Evolutionary conservation across 2,797 vertebrate species (phyloP), one percentile per base, ranked within the genome.

Genomic region (Tachyglossus aculeatus): DNA sequence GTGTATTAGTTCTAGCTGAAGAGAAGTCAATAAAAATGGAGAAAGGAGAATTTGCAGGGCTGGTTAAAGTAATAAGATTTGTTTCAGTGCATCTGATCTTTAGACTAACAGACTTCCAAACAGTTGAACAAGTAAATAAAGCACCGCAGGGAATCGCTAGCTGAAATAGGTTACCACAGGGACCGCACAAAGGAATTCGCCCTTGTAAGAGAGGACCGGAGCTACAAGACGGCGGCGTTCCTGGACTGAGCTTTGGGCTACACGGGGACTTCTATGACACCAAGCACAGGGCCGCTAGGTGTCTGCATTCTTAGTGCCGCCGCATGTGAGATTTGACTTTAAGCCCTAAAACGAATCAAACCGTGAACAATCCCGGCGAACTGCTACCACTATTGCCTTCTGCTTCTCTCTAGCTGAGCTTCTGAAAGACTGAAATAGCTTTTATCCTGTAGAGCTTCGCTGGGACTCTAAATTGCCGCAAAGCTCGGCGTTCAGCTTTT

Each of bases 41-140:
- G 59, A 90, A 92, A 59, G 86, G 93, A 90, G 88, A 94, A 94
- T 93, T 92, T 92, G 90, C 91, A 87, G 91, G 84, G 86, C 88
- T 88, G 90, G 92, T 93, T 92, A 89, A 93, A 92, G 92, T 95
- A 94, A 96, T 94, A 88, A 92, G 92, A 95, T 95, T 95, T 94
- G 94, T 94, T 94, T 94, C 94, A 94, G 92, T 91, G 91, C 87
- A 90, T 94, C 93, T 93, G 86, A 94, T 95, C 93, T 91, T 90
- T 93, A 91, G 91, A 92, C 89, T 95, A 95, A 95, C 94, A 94
- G 93, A 95, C 93, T 95, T 94, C 94, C 93, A 92, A 93, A 94
- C 91, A 91, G 94, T 93, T 95, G 93, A 93, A 92, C 89, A 90
- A 93, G 94, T 95, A 96, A 95, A 97, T 95, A 95, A 95, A 96